These are phyloP conservation scores for Nebria ingens DNA, from an alignment of 1,140 invertebrate genomes.

Conservation along the genomic window DNA sequence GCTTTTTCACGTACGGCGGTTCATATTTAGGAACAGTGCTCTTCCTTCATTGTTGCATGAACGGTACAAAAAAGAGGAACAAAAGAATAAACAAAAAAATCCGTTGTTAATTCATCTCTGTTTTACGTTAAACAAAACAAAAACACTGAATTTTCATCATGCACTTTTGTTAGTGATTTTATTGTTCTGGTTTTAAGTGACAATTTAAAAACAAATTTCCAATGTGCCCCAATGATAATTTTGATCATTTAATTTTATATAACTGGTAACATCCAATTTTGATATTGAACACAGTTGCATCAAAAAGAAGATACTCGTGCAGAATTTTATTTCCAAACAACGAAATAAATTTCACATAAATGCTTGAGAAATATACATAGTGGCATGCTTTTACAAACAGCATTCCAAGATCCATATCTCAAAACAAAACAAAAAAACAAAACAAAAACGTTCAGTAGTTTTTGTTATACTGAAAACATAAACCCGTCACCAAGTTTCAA, in stretches of 20 bases:
- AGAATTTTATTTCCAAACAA: neutral
- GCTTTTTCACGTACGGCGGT: slow-evolving; percentile 73
- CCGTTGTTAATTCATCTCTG: slow-evolving; percentile 23
- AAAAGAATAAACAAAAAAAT: slow-evolving; percentile 25
- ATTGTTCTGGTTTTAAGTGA: neutral
- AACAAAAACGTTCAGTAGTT: too few species aligned
- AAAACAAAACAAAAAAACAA: too few species aligned
- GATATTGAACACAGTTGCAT: too few species aligned
- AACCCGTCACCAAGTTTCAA: neutral
- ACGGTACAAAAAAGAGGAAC: slow-evolving; percentile 23
- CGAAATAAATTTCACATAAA: neutral
- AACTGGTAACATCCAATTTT: too few species aligned
- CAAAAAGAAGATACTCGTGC: too few species aligned
- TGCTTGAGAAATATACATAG: neutral
- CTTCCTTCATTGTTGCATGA: slow-evolving; percentile 56
- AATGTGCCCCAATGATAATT: too few species aligned
- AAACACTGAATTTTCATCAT: neutral
- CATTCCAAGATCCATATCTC: slow-evolving; percentile 4
- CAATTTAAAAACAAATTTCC: neutral
- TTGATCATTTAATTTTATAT: too few species aligned
- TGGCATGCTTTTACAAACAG: neutral
- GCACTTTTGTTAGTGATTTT: neutral
- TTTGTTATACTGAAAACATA: neutral
- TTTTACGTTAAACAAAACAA: neutral
- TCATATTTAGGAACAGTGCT: slow-evolving; percentile 79